Conservation (phyloP, 2,888 invertebrate species). For the Halictus quadricinctus region DNA sequence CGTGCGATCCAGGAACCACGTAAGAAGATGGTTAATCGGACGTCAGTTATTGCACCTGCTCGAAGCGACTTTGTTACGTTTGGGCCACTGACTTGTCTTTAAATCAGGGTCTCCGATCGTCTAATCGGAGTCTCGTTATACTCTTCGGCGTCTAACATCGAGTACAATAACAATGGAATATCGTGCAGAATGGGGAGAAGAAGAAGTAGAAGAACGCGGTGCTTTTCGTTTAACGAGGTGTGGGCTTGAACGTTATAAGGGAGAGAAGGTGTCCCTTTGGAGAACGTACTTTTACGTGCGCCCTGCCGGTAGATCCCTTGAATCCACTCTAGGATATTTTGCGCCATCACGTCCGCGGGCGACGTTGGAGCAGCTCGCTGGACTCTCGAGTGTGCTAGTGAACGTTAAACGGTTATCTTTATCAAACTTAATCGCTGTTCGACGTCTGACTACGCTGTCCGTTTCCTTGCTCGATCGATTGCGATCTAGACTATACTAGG, state of each 20-base stretch:
- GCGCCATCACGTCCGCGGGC: slow-evolving; percentile 88
- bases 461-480: background rate
- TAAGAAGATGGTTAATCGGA: slow-evolving; percentile 35
- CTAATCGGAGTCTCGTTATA: background rate
- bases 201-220: background rate
- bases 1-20: slow-evolving; percentile 48
- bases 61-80: slow-evolving; percentile 15
- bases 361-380: slow-evolving; percentile 71
- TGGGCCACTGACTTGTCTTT: slow-evolving; percentile 49
- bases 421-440: slow-evolving; percentile 47
- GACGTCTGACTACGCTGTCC: background rate
- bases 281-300: slow-evolving; percentile 83
- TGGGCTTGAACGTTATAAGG: background rate
- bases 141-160: background rate
- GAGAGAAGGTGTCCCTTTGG: slow-evolving; percentile 12
- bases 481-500: background rate
- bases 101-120: slow-evolving; percentile 45
- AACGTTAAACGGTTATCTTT: slow-evolving; percentile 65
- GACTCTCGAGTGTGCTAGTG: slow-evolving; percentile 72
- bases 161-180: background rate
- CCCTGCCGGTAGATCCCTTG: slow-evolving; percentile 88
- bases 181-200: background rate
- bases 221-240: background rate
- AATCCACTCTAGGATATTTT: slow-evolving; percentile 89
- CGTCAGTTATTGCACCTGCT: slow-evolving; percentile 24